Base-by-base conservation (phyloP, 2,113 vertebrate genomes). In the Pseudopipra pipra region DNA sequence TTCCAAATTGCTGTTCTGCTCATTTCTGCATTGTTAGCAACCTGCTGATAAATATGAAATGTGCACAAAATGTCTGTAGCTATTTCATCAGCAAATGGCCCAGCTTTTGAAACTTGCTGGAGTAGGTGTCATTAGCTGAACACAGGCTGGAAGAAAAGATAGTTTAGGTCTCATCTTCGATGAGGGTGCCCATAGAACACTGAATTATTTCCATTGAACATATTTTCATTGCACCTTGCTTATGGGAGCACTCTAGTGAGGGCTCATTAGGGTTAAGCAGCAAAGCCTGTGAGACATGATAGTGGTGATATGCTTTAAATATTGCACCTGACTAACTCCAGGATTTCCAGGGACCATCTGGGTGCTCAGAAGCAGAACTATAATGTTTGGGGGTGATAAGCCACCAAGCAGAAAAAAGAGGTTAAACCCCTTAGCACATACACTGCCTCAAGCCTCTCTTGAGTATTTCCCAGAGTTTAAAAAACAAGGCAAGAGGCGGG, bases 11-110 rank as follows among this genome's bases (percentile, higher is more conserved):
- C 93, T 94, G 72, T 72, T 94, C 89, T 88, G 87, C 85, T 93
- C 84, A 23, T 94, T 97, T 97, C 90, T 93, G 80, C 92, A n/a
- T 92, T 95, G 94, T 94, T 96, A 91, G 93, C 79, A 93, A 90
- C 85, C 79, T 95, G 56, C 91, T 89, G 94, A 97, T 95, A 96
- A 96, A 94, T 89, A 96, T 17, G 90, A 88, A 96, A 96, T 79
- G 76, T 68, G 68, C 92, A 90, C 66, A 86, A 91, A 95, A 93
- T 90, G 55, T 94, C 91, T 86, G 85, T 61, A 63, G 55, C 81
- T 81, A 49, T 90, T 81, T 67, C 61, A 93, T 90, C 89, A 93
- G 70, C 83, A 87, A 96, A 92, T 77, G 67, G 78, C 12, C n/a
- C 73, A 72, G 82, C 54, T 73, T 87, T 93, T 67, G 91, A 93